Evolutionary conservation across 2,113 vertebrate species (phyloP), one percentile per base, ranked within the genome.

Genomic region (Leptobrachium ailaonicum): DNA sequence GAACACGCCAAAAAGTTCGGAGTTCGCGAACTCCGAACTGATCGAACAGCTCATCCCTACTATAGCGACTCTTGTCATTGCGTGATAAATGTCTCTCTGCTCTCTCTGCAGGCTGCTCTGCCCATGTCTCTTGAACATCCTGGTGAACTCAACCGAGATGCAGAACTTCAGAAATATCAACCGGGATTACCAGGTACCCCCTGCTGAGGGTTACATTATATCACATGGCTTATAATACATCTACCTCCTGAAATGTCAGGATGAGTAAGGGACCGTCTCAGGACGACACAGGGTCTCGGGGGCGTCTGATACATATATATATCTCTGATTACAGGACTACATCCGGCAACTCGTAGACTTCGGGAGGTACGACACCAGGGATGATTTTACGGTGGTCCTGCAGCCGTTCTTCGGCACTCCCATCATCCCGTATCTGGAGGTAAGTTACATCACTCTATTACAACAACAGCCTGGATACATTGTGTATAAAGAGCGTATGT

Each of bases 361-460:
- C 0, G 94, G 95, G 12, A 91, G 88, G 10, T 98, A 97, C 0
- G 93, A 97, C 83, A 94, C 91, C 0, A 85, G 82, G 6, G 82
- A 94, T 14, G 90, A 96, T 85, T 98, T 98, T 87, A 92, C 95
- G 0, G 96, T 98, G 73, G 88, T 96, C 1, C 79, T 96, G 54
- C 97, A 98, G 85, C 92, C 95, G 11, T 95, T 96, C 76, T 76
- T 96, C 20, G 86, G 70, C 13, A 85, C 91, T 40, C 0, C 88
- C 54, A 6, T 2, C 63, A 83, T 92, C 10, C 91, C 96, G 1
- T 1, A 82, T 56, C 82, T 85, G 80, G 79, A 88, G 92, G 96
- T 97, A 88, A 0, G 73, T n/a, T 32, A 32, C 20, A 32, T 32
- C 20, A 32, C 20, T 32, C 20, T 32, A 0, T 32, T 32, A 32